Conservation (phyloP, 2,888 invertebrate species). For the Ochropacha duplaris region DNA sequence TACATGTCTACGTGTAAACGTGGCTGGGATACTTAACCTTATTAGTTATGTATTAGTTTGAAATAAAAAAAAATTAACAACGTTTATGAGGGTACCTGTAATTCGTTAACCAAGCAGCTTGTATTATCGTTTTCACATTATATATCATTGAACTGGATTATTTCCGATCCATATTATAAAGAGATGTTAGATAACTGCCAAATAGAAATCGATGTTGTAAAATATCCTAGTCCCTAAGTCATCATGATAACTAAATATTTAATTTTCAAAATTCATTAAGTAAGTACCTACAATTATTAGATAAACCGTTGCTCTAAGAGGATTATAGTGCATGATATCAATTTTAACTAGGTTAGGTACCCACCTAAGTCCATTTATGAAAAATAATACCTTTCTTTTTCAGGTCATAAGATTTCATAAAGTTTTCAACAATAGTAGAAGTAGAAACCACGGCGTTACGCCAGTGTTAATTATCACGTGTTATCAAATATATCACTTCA, state of each 20-base stretch:
- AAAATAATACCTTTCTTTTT: not conserved
- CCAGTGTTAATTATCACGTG: no score
- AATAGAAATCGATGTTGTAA: constrained; percentile 77
- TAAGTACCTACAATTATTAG: constrained; percentile 33
- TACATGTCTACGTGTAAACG: not conserved
- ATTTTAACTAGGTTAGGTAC: constrained; percentile 52
- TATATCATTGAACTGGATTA: not conserved
- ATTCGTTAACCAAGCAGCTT: not conserved
- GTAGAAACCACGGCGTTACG: not conserved
- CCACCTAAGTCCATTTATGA: constrained; percentile 13
- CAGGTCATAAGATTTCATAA: not conserved
- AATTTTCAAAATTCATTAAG: constrained; percentile 26
- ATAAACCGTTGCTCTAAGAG: constrained; percentile 6
- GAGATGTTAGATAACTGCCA: constrained; percentile 77
- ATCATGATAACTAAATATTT: constrained; percentile 28
- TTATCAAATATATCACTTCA: no score
- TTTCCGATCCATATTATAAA: constrained; percentile 13
- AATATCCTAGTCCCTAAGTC: constrained; percentile 69
- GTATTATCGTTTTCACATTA: not conserved
- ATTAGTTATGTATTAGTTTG: not conserved
- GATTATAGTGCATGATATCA: constrained; percentile 62
- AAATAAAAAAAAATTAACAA: not conserved
- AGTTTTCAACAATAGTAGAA: not conserved
- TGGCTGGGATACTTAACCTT: not conserved
- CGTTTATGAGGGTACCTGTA: not conserved